Conservation (phyloP, 1,140 invertebrate species). For the Brachionus rubens region DNA sequence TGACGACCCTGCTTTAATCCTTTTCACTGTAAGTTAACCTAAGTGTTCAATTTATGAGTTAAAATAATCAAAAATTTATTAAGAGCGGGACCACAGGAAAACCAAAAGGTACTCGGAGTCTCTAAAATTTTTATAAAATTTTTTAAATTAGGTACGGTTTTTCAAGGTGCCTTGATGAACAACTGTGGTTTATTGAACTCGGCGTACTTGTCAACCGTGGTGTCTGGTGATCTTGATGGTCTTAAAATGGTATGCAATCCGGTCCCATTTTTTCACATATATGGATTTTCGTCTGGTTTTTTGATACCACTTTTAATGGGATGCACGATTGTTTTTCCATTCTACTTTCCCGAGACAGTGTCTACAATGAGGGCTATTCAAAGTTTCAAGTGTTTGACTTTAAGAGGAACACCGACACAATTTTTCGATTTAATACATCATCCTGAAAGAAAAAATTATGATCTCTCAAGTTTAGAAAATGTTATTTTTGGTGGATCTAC, state of each 20-base stretch:
- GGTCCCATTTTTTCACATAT: slow-evolving; percentile 88
- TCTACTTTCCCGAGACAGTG: slow-evolving; percentile 7
- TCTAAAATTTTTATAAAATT: neutral
- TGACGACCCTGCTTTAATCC: slow-evolving; percentile 37
- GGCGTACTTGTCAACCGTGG: slow-evolving; percentile 66
- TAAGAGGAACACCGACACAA: slow-evolving; percentile 96
- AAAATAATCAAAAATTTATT: neutral
- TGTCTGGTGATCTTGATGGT: slow-evolving; percentile 64
- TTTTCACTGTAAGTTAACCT: slow-evolving; percentile 24
- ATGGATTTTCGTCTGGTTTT: slow-evolving; percentile 73
- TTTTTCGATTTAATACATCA: slow-evolving; percentile 76
- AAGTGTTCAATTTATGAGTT: neutral
- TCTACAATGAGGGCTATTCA: slow-evolving; percentile 23
- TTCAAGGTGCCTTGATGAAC: slow-evolving; percentile 70
- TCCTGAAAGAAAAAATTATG: slow-evolving; percentile 54
- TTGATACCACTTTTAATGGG: slow-evolving; percentile 65
- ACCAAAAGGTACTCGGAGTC: slow-evolving; percentile 67
- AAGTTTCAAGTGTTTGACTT: slow-evolving; percentile 68
- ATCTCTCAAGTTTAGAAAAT: slow-evolving; percentile 58
- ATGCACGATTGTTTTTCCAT: slow-evolving; percentile 26
- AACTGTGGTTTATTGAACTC: slow-evolving; percentile 85
- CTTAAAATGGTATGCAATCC: slow-evolving; percentile 68
- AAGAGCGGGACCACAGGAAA: slow-evolving; percentile 62
- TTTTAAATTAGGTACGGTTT: neutral
- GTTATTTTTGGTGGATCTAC: slow-evolving; percentile 12